Conservation (phyloP, 1,140 invertebrate species). For the Parasteatoda tepidariorum region DNA sequence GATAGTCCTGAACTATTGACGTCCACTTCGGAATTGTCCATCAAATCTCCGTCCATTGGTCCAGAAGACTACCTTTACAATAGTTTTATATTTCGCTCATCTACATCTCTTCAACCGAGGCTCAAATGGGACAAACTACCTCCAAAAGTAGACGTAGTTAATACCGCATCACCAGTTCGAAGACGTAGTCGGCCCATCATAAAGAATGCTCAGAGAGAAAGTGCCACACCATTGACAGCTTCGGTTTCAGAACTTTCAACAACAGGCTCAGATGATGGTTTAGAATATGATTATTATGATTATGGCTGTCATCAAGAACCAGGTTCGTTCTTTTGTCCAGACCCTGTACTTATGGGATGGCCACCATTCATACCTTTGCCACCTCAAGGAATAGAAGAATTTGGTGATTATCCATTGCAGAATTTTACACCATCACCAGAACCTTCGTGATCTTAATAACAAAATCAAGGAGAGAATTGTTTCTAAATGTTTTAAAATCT, state of each 20-base stretch:
- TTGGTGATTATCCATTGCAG: constrained; percentile 51
- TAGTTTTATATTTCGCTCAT: constrained; percentile 53
- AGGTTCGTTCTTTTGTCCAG: constrained; percentile 61
- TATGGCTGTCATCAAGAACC: constrained; percentile 62
- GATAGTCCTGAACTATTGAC: constrained; percentile 38
- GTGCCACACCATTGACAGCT: constrained; percentile 54
- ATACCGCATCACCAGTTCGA: constrained; percentile 47
- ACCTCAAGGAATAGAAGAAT: constrained; percentile 50
- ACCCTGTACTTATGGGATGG: constrained; percentile 56
- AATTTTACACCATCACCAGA: constrained; percentile 59
- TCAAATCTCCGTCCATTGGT: constrained; percentile 43
- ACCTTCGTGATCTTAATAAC: background rate
- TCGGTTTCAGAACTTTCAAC: constrained; percentile 60
- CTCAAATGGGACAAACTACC: constrained; percentile 51
- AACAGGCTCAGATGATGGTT: constrained; percentile 60
- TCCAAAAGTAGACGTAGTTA: constrained; percentile 5
- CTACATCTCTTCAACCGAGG: constrained; percentile 29
- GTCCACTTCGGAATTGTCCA: constrained; percentile 56
- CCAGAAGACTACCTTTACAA: constrained; percentile 61
- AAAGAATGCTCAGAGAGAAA: constrained; percentile 53
- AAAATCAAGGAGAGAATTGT: no score
- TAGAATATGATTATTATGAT: constrained; percentile 63
- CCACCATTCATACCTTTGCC: constrained; percentile 60
- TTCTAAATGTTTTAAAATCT: no score
- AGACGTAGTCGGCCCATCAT: constrained; percentile 2